Evolutionary conservation across 1,140 invertebrate genomes (phyloP).

Genomic region (Chrysopa pallens): DNA sequence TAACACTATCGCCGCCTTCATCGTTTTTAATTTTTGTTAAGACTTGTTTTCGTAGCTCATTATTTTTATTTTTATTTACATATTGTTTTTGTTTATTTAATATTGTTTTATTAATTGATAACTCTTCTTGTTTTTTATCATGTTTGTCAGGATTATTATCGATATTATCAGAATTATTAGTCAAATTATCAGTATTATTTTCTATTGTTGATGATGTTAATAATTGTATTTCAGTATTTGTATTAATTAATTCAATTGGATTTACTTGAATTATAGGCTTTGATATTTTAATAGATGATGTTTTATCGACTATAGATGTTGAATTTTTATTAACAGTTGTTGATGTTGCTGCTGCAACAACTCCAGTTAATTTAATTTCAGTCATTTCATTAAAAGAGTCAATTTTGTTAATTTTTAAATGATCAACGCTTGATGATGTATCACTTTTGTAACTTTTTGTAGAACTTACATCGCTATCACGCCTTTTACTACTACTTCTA

Average conservation of each 20-base stretch:
- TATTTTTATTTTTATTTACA: neutral
- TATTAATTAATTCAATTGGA: slow-evolving; percentile 3
- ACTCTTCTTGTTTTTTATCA: slow-evolving; percentile 1
- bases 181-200: slow-evolving; percentile 14
- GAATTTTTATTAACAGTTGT: neutral
- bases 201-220: slow-evolving; percentile 7
- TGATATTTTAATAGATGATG: slow-evolving; percentile 2
- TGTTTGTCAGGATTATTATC: neutral
- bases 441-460: slow-evolving; percentile 10
- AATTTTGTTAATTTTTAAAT: slow-evolving; percentile 13
- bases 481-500: slow-evolving; percentile 5
- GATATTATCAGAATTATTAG: slow-evolving; percentile 5
- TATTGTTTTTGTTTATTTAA: neutral
- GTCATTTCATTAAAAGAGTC: slow-evolving; percentile 9
- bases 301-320: neutral
- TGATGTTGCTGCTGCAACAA: neutral
- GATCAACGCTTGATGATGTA: slow-evolving; percentile 4
- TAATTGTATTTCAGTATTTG: slow-evolving; percentile 2
- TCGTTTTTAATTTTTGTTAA: neutral
- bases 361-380: slow-evolving; percentile 12
- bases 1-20: neutral
- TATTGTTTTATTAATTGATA: neutral
- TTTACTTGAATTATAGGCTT: slow-evolving; percentile 11
- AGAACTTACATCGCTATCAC: slow-evolving; percentile 9
- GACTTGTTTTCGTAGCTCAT: neutral